Evolutionary conservation across 2,888 invertebrate species (phyloP), one percentile per base, ranked within the genome.

Genomic region (Scaptomyza polygonia): DNA sequence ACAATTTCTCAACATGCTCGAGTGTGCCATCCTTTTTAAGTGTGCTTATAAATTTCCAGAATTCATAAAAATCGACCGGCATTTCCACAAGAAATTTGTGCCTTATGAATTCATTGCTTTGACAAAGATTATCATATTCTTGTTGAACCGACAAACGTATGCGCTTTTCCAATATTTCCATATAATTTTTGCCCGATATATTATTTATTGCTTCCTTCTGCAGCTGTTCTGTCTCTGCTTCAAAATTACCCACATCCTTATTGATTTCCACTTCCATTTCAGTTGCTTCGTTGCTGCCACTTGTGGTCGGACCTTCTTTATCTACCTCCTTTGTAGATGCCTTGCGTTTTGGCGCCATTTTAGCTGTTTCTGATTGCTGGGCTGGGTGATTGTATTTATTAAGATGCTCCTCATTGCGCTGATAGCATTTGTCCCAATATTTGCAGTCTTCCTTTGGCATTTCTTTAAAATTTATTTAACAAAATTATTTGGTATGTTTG

Each of bases 1-100:
- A 93, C n/a, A 84, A 57, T 70, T 92, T 92, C 53, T 93, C 93
- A 12, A 98, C 92, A 11, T 95, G 94, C 76, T 93, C 93, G 87
- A 93, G 91, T 12, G 86, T 70, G 72, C 93, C 92, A 16, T 93
- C 92, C 18, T 92, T 89, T 12, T 93, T 93, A 7, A 94, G 84
- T 8, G 90, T 89, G 85, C 93, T 92, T 67, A 96, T 95, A 84
- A 96, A 96, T 47, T 96, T 94, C 94, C 95, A 97, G 90, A 98
- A 96, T 59, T 94, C 92, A 85, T 95, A 97, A 90, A 98, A 98
- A 91, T 98, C 98, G n/a, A 93, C 90, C 0, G 98, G 98, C 97
- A 98, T 97, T 67, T 96, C 94, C 0, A 96, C 94, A 29, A 97
- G 91, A 91, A 97, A 98, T 74, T 96, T 94, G 56, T 95, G 93